Evolutionary conservation across 2,113 vertebrate species (phyloP).

Genomic region (Centropus bengalensis): DNA sequence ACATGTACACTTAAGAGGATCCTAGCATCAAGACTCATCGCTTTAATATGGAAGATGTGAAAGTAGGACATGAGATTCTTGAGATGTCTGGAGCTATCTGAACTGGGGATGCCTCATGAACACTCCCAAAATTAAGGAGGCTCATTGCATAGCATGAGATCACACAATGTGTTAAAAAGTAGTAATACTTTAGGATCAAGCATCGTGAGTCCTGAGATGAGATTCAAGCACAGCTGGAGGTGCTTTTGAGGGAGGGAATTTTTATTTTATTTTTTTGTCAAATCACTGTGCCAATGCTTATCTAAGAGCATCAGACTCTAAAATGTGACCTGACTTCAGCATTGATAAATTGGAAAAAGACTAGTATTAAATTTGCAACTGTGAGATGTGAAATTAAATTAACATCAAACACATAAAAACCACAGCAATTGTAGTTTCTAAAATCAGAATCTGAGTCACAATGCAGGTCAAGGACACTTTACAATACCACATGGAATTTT

Average conservation of each 20-base stretch:
- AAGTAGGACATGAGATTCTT: not conserved
- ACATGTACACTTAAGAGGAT: not conserved
- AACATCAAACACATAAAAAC: not conserved
- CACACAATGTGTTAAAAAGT: not conserved
- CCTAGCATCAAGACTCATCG: not conserved
- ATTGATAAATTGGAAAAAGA: not conserved
- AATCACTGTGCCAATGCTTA: not conserved
- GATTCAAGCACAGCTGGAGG: not conserved
- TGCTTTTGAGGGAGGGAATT: not conserved
- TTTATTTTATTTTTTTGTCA: not conserved
- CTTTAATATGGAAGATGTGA: not conserved
- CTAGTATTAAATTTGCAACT: not conserved
- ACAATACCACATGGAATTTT: not conserved
- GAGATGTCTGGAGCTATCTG: not conserved
- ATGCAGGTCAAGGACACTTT: not conserved
- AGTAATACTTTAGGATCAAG: not conserved
- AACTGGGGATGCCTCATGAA: not conserved
- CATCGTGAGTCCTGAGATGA: not conserved
- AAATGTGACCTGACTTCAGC: not conserved
- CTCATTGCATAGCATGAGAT: not conserved
- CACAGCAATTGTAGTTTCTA: not conserved
- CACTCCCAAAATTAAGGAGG: not conserved
- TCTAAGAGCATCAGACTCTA: not conserved
- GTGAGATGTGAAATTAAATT: conserved; percentile 1
- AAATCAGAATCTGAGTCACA: not conserved